Conservation (phyloP, 2,113 vertebrate species). For the Ophthalmolycus amberensis region DNA sequence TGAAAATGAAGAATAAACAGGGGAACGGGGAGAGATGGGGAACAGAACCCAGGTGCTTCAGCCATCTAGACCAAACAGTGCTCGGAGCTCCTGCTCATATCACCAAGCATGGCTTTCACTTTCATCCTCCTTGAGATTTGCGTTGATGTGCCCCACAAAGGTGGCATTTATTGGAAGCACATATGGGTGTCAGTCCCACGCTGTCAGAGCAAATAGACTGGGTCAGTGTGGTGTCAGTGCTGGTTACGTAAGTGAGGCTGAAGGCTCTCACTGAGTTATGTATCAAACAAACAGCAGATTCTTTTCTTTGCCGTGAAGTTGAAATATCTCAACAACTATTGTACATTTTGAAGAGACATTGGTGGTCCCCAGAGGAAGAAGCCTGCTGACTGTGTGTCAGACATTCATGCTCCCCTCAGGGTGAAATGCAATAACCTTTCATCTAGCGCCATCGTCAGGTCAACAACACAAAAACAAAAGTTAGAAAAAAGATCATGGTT, state of each 20-base stretch:
- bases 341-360: background rate
- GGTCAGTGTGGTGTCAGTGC: background rate
- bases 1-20: conserved; percentile 33
- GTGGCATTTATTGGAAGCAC: conserved; percentile 10
- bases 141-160: background rate
- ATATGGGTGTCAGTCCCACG: conserved; percentile 4
- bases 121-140: conserved; percentile 7
- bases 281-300: background rate
- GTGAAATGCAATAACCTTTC: background rate
- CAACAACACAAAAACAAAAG: background rate
- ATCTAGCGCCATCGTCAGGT: background rate
- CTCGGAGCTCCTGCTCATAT: background rate
- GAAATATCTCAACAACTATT: background rate
- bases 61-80: background rate
- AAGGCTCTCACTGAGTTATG: background rate
- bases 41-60: conserved; percentile 15
- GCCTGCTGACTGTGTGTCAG: background rate
- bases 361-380: background rate
- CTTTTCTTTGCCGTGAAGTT: background rate
- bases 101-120: background rate
- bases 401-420: background rate
- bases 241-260: background rate
- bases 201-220: conserved; percentile 31
- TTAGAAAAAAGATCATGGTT: background rate
- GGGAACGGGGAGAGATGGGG: background rate